phyloP scores from a whole-genome alignment of 1,140 invertebrate genomes.

The Neodiprion lecontei region DNA sequence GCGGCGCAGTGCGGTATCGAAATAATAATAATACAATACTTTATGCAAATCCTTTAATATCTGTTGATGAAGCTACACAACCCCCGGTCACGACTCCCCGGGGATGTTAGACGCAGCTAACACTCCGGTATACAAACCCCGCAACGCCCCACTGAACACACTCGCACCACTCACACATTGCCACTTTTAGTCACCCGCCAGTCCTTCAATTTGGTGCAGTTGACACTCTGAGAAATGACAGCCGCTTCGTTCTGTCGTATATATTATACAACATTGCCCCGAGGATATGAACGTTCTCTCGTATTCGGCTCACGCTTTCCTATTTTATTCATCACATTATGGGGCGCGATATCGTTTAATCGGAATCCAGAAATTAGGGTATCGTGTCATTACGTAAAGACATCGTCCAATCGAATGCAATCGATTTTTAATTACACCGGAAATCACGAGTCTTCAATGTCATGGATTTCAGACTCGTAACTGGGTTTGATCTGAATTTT shows the following conservation, averaged over 20 bases:
- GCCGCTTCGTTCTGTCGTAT: constrained; percentile 45
- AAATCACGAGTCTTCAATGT: no score
- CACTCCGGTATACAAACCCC: constrained; percentile 6
- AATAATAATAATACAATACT: constrained; percentile 57
- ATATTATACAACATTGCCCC: constrained; percentile 14
- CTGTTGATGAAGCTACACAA: constrained; percentile 55
- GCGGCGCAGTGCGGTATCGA: not conserved
- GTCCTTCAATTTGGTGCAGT: constrained; percentile 56
- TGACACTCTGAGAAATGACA: constrained; percentile 62
- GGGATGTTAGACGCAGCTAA: constrained; percentile 43
- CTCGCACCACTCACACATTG: not conserved
- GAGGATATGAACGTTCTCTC: constrained; percentile 10
- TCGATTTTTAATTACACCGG: no score
- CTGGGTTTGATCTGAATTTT: no score
- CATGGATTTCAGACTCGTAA: no score
- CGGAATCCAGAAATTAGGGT: no score
- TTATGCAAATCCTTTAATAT: constrained; percentile 63
- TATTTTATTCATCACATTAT: not conserved
- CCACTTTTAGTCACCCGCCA: constrained; percentile 37
- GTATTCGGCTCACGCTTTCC: not conserved
- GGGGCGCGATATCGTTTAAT: no score
- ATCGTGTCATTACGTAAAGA: no score
- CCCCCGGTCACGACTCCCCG: constrained; percentile 47
- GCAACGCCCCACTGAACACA: not conserved
- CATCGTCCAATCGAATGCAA: no score